These are phyloP conservation scores for Sphaeridia pumilis DNA, from an alignment of 2,888 invertebrate species.

Conservation along the genomic window DNA sequence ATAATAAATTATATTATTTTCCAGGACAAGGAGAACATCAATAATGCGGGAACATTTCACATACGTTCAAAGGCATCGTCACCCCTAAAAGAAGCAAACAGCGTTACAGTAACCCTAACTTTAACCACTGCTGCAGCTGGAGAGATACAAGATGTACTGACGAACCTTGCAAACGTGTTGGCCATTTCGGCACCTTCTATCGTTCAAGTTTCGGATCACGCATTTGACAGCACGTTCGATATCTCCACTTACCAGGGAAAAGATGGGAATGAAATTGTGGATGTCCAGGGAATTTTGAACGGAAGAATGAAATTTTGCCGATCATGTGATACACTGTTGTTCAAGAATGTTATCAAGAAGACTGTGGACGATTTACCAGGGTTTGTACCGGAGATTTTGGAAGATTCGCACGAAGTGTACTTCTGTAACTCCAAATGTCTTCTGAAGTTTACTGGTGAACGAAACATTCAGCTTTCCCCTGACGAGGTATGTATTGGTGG, in stretches of 20 bases:
- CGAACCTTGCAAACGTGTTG: constrained; percentile 81
- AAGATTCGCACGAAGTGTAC: constrained; percentile 53
- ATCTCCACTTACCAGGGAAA: constrained; percentile 68
- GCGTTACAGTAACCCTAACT: constrained; percentile 87
- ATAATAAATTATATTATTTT: too few species aligned
- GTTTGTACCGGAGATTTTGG: constrained; percentile 51
- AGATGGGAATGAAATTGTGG: constrained; percentile 74
- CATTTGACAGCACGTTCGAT: too few species aligned
- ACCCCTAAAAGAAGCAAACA: constrained; percentile 55
- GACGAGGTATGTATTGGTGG: too few species aligned
- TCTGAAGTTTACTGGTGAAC: constrained; percentile 64
- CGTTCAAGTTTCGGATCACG: constrained; percentile 76
- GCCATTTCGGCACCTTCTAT: constrained; percentile 81
- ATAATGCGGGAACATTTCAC: constrained; percentile 36
- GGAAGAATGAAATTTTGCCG: constrained; percentile 82
- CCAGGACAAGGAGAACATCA: constrained; percentile 51
- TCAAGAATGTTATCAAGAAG: constrained; percentile 67
- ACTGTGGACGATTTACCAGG: constrained; percentile 63
- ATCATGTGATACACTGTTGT: constrained; percentile 83
- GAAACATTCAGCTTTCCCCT: constrained; percentile 44
- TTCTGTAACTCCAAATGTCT: constrained; percentile 86
- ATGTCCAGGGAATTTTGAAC: constrained; percentile 81
- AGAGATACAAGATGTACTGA: constrained; percentile 79
- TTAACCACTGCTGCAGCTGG: constrained; percentile 87
- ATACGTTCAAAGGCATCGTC: constrained; percentile 39